phyloP scores from a whole-genome alignment of 1,140 invertebrate genomes.

The Mya arenaria region DNA sequence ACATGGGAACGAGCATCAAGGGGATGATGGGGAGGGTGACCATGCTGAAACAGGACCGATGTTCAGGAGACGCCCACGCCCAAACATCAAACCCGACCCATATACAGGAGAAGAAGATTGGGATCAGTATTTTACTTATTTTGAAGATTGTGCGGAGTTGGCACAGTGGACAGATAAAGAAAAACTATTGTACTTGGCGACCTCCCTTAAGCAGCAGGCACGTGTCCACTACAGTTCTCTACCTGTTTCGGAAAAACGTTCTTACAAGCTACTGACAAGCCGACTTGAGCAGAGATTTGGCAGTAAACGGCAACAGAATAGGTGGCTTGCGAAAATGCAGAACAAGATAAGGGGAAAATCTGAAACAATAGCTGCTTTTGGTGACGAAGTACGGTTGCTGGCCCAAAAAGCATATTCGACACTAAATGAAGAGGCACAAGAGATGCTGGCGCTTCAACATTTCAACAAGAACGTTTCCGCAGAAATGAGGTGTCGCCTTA shows the following conservation, averaged over 20 bases:
- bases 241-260: background rate
- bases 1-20: constrained; percentile 32
- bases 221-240: constrained; percentile 25
- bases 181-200: constrained; percentile 17
- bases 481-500: constrained; percentile 27
- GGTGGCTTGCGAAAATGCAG: constrained; percentile 36
- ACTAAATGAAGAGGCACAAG: constrained; percentile 17
- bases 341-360: background rate
- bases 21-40: background rate
- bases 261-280: background rate
- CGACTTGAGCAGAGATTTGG: constrained; percentile 32
- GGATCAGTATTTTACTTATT: constrained; percentile 33
- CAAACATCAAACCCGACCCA: constrained; percentile 43
- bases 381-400: constrained; percentile 31
- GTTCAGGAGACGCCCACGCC: background rate
- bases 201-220: background rate
- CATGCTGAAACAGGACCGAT: background rate
- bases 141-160: constrained; percentile 49
- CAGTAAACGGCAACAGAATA: constrained; percentile 28
- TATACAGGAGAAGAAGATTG: constrained; percentile 43
- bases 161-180: constrained; percentile 11
- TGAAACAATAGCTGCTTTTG: constrained; percentile 13
- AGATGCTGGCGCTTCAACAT: constrained; percentile 13
- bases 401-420: constrained; percentile 24
- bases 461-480: constrained; percentile 5